Evolutionary conservation across 2,888 invertebrate species (phyloP), one percentile per base, ranked within the genome.

Genomic region (Achlya flavicornis): DNA sequence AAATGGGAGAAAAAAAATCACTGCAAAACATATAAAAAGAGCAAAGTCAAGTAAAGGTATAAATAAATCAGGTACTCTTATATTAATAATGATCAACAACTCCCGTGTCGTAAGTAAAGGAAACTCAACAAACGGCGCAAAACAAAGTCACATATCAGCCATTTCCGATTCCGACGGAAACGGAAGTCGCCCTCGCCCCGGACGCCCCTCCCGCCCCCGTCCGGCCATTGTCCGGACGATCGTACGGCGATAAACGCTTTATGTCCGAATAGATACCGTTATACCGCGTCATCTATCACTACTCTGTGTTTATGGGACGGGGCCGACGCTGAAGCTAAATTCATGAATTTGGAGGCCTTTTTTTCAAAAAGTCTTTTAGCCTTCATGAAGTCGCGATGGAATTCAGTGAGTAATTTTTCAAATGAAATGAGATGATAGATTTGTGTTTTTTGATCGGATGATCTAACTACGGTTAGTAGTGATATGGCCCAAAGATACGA

Each of bases 81-180:
- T 61, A 69, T 76, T 71, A 71, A 69, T 75, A 70, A 71, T 67
- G 69, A 71, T 71, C 70, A 70, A 74, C 71, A 66, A 68, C 64
- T 70, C 65, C 41, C 60, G 41, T 41, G 60, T 59, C 11, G 59
- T 60, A 60, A 60, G 41, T 60, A 60, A 60, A 41, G 60, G 60
- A 60, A 74, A 63, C 76, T 76, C 73, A 77, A 75, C 84, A 79
- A 80, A 81, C 81, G 79, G 76, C 74, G 77, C 82, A 84, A 85
- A 86, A 86, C 83, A 86, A 86, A 86, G 81, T 85, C 86, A 83
- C 86, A 86, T 84, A 84, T 87, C 86, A 82, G 80, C 79, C 79
- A 78, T 78, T 80, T 85, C 84, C 84, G 84, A 75, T 76, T 77
- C 81, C 84, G 81, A 65, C 80, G 81, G 84, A 85, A 80, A 69